Evolutionary conservation across 2,797 vertebrate species (phyloP).

Genomic region (Gymnothorax javanicus): DNA sequence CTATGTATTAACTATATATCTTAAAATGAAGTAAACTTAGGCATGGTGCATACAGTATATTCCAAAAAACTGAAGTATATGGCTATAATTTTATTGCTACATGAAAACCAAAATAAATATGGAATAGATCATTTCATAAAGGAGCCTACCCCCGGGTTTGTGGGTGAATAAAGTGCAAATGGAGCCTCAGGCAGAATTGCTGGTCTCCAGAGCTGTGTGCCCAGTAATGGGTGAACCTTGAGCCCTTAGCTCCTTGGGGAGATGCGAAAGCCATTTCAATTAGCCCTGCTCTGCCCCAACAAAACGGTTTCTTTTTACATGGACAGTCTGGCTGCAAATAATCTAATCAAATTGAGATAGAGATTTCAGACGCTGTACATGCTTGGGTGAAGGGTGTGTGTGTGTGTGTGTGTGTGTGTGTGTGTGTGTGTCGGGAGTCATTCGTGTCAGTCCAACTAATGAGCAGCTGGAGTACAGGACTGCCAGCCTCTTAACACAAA

Average conservation of each 20-base stretch:
- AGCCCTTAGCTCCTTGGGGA: conserved; percentile 54
- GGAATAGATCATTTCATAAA: no score
- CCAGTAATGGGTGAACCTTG: conserved; percentile 42
- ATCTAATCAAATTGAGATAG: conserved; percentile 61
- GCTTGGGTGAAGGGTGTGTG: neutral
- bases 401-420: neutral
- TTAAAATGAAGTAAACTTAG: neutral
- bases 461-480: neutral
- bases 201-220: conserved; percentile 40
- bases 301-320: conserved; percentile 50
- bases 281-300: conserved; percentile 57
- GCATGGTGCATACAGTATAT: neutral
- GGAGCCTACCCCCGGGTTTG: no score
- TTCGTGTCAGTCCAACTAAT: neutral
- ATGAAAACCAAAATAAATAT: neutral
- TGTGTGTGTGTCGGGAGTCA: neutral
- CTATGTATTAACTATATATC: neutral
- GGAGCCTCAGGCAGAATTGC: conserved; percentile 41
- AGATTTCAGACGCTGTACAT: conserved; percentile 3
- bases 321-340: conserved; percentile 41
- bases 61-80: neutral
- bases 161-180: conserved; percentile 32
- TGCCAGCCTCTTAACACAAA: neutral
- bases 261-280: conserved; percentile 65
- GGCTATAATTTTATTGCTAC: neutral